phyloP scores from a whole-genome alignment of 2,888 invertebrate species.

The Rhodophaea formosa region DNA sequence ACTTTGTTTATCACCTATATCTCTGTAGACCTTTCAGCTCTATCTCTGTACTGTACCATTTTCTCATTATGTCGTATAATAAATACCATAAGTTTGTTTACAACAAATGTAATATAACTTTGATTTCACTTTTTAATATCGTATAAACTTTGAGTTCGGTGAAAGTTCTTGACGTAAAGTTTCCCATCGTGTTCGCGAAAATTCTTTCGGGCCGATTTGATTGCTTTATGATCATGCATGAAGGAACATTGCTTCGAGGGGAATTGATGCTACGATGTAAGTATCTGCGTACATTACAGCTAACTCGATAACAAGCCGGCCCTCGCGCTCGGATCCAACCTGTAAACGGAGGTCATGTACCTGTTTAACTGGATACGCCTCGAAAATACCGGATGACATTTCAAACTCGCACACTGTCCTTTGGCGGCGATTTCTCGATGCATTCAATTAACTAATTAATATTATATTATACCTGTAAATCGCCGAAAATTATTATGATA shows the following conservation, averaged over 20 bases:
- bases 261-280: constrained; percentile 26
- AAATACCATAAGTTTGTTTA: neutral
- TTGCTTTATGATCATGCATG: constrained; percentile 1
- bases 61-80: too few relatives aligned
- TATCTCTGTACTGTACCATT: too few relatives aligned
- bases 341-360: constrained; percentile 32
- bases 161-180: neutral
- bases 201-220: neutral
- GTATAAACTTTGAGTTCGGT: neutral
- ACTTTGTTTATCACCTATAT: too few relatives aligned
- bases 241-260: constrained; percentile 4
- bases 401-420: constrained; percentile 16
- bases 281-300: constrained; percentile 44
- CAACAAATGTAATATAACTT: neutral
- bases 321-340: constrained; percentile 34
- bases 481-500: neutral
- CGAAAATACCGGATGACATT: constrained; percentile 23
- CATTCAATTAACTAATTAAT: neutral
- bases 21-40: too few relatives aligned
- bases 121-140: neutral
- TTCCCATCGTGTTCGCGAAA: neutral
- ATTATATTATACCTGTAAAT: too few relatives aligned
- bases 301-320: constrained; percentile 46
- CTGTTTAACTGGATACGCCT: constrained; percentile 27
- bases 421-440: neutral